Conservation (phyloP, 2,797 vertebrate genomes). For the Sebastes hubbsi region DNA sequence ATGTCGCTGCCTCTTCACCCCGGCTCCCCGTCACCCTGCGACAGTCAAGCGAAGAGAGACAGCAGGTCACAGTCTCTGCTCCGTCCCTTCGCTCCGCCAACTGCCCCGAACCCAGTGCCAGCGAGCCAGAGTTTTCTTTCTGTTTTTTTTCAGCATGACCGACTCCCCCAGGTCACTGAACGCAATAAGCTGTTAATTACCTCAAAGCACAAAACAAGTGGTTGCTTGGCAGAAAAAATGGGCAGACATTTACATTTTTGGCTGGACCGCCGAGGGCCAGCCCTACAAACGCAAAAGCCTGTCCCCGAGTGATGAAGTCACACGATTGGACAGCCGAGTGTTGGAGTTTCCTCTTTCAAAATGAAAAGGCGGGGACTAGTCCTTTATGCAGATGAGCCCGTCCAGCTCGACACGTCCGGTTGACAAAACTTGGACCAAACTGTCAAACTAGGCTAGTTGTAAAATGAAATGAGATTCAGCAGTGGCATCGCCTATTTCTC, state of each 20-base stretch:
- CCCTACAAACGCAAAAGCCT: too few species aligned
- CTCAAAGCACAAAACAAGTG: slow-evolving; percentile 68
- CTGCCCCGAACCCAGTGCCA: slow-evolving; percentile 37
- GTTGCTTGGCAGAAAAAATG: slow-evolving; percentile 52
- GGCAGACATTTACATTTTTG: slow-evolving; percentile 24
- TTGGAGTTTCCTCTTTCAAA: too few species aligned
- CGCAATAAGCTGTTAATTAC: slow-evolving; percentile 78
- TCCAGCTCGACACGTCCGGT: fast-evolving
- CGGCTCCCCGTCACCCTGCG: not conserved
- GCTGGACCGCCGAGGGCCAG: too few species aligned
- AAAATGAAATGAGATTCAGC: too few species aligned
- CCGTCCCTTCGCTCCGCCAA: slow-evolving; percentile 42
- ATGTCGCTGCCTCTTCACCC: slow-evolving; percentile 1
- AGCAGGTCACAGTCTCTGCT: slow-evolving; percentile 47
- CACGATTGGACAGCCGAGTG: too few species aligned
- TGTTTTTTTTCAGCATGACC: slow-evolving; percentile 62
- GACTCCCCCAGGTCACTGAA: slow-evolving; percentile 69
- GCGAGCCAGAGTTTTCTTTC: slow-evolving; percentile 45
- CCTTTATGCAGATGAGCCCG: too few species aligned
- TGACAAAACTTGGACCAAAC: too few species aligned
- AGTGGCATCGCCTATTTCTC: too few species aligned
- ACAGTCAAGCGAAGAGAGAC: slow-evolving; percentile 9
- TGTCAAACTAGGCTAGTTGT: too few species aligned
- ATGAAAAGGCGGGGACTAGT: too few species aligned
- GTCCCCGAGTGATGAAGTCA: too few species aligned